Conservation (phyloP, 2,797 vertebrate genomes). For the Eremophila alpestris region DNA sequence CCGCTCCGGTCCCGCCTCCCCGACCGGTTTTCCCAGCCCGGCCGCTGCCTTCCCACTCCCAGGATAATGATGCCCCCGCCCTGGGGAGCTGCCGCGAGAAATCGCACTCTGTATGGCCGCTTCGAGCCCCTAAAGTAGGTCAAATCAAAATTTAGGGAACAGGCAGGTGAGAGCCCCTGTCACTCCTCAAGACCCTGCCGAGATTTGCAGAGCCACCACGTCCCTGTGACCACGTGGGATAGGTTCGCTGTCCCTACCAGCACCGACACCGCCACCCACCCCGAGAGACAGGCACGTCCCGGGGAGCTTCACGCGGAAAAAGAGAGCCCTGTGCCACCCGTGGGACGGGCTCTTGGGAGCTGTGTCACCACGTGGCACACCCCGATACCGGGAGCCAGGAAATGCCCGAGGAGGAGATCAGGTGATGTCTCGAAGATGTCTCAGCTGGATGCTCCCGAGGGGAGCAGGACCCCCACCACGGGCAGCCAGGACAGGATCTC, state of each 20-base stretch:
- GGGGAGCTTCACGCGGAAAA: background rate
- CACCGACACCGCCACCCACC: background rate
- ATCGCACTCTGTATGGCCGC: background rate
- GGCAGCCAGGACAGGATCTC: background rate
- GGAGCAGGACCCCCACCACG: background rate
- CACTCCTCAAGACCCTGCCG: background rate
- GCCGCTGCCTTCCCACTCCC: slow-evolving; percentile 52
- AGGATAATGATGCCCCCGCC: slow-evolving; percentile 36
- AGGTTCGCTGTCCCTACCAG: background rate
- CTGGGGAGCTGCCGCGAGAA: background rate
- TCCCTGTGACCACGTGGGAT: fast-evolving
- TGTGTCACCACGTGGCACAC: background rate
- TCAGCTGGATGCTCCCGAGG: background rate
- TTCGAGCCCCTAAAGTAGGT: slow-evolving; percentile 1
- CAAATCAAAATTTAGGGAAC: background rate
- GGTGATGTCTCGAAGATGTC: background rate
- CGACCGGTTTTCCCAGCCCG: slow-evolving; percentile 67
- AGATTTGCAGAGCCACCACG: background rate
- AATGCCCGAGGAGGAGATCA: background rate
- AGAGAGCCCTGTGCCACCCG: background rate
- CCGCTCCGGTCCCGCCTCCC: background rate
- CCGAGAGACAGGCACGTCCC: background rate
- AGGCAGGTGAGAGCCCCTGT: background rate
- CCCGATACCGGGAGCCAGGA: background rate
- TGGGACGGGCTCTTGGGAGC: background rate